Base-by-base conservation (phyloP, 2,113 vertebrate species). In the Perca flavescens region DNA sequence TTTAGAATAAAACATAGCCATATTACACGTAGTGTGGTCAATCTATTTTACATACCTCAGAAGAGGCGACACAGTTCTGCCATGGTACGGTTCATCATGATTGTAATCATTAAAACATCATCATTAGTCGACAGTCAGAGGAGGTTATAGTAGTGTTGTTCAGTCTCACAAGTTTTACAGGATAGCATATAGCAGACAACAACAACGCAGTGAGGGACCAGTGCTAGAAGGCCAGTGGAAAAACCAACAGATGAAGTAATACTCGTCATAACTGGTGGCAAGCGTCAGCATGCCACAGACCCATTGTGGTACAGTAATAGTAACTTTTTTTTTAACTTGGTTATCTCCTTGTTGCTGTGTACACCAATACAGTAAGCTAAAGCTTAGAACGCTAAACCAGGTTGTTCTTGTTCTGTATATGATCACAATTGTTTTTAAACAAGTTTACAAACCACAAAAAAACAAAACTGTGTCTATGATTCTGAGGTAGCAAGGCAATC, bases 401-500 rank as follows among this genome's bases (percentile, higher is more conserved):
- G 85, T 58, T 86, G 82, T 72, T 83, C 70, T 68, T 90, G 77
- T 93, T 83, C 79, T 92, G 92, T 91, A 93, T 88, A 80, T 76
- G 82, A 89, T 78, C 85, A 86, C 87, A 65, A 89, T 11, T 93
- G 94, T 77, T 86, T 86, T 80, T 40, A 78, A 79, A 89, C 85
- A 80, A 94, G 94, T 94, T 95, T 94, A 94, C 94, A 94, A 94
- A 94, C 93, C 93, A 96, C 91, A 3, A 43, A 88, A 90, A 87
- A 97, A 94, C 79, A 94, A 94, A 95, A 92, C 93, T 86, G 94
- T 95, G 95, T 96, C 92, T 89, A 89, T 88, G 94, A 95, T 91
- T 95, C 95, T 99, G 98, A 99, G 98, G 98, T 99, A 99, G 98
- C 98, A 97, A 99, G 96, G 97, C 96, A 97, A 96, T 97, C 96